Percentiles rank a stretch among this genome's conserved stretches.
phyloP scores from a whole-genome alignment of 2,797 vertebrate genomes.

The Mormyrus proboscirostris region DNA sequence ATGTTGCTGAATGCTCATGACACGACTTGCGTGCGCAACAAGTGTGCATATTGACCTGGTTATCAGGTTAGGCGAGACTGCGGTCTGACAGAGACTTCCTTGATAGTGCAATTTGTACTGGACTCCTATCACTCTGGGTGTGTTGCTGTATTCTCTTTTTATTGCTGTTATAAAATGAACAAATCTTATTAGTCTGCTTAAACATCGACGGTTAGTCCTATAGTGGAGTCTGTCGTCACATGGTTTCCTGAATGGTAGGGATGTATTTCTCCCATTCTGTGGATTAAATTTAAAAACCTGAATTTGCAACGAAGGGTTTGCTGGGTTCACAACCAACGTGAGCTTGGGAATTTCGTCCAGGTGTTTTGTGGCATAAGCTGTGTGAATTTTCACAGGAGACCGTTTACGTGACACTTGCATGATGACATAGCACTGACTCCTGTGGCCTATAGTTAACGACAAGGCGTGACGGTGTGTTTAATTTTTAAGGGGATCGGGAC shows the following conservation, averaged over 20 bases:
- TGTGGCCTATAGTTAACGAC: neutral
- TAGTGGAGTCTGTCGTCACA: neutral
- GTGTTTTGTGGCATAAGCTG: neutral
- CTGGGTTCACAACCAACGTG: neutral
- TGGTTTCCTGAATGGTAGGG: neutral
- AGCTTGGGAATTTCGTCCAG: neutral
- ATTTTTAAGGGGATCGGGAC: neutral
- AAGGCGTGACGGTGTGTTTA: neutral
- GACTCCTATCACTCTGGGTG: neutral
- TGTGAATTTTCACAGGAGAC: neutral
- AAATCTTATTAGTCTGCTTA: neutral
- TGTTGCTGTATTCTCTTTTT: neutral
- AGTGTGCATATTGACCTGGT: neutral
- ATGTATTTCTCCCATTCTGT: neutral
- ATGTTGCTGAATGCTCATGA: neutral
- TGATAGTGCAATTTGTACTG: neutral
- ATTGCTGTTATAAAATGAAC: neutral
- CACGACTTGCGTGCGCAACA: neutral
- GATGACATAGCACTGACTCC: neutral
- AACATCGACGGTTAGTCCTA: neutral
- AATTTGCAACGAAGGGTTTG: neutral
- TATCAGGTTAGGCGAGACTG: neutral
- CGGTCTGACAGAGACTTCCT: neutral
- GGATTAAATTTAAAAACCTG: neutral
- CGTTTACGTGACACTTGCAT: neutral